Percentiles rank a stretch among this genome's conserved stretches.
These are phyloP conservation scores for Ceyx erithaca DNA, from an alignment of 2,797 vertebrate genomes.

Conservation along the genomic window DNA sequence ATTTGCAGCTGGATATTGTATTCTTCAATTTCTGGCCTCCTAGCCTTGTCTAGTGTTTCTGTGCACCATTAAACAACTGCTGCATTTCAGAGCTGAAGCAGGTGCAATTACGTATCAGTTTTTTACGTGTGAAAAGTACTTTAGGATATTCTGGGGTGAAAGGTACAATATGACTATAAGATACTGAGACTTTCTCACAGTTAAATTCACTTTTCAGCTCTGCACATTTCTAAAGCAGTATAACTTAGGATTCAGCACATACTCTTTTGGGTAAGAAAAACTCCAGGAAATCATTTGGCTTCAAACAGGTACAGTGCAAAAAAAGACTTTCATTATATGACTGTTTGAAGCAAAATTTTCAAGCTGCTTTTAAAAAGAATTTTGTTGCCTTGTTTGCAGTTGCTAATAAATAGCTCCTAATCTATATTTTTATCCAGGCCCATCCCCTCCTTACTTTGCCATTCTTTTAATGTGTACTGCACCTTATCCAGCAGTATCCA, in stretches of 20 bases:
- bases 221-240: constrained; percentile 14
- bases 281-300: background rate
- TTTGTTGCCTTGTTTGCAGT: constrained; percentile 31
- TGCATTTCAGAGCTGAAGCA: constrained; percentile 61
- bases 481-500: constrained; percentile 36
- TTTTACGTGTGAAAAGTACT: constrained; percentile 55
- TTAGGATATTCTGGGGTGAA: constrained; percentile 62
- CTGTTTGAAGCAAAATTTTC: background rate
- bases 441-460: background rate
- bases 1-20: constrained; percentile 68
- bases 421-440: constrained; percentile 24
- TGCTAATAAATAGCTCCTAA: constrained; percentile 44
- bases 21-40: constrained; percentile 60
- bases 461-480: constrained; percentile 55
- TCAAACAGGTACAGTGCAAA: background rate
- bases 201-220: background rate
- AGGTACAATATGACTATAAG: constrained; percentile 49
- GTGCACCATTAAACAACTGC: constrained; percentile 69
- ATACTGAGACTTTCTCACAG: constrained; percentile 29
- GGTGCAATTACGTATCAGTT: constrained; percentile 50
- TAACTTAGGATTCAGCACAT: background rate
- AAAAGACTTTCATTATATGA: background rate
- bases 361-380: background rate
- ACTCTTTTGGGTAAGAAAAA: background rate
- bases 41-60: constrained; percentile 56